Base-by-base conservation (phyloP, 2,797 vertebrate species). In the Anniella stebbinsi region DNA sequence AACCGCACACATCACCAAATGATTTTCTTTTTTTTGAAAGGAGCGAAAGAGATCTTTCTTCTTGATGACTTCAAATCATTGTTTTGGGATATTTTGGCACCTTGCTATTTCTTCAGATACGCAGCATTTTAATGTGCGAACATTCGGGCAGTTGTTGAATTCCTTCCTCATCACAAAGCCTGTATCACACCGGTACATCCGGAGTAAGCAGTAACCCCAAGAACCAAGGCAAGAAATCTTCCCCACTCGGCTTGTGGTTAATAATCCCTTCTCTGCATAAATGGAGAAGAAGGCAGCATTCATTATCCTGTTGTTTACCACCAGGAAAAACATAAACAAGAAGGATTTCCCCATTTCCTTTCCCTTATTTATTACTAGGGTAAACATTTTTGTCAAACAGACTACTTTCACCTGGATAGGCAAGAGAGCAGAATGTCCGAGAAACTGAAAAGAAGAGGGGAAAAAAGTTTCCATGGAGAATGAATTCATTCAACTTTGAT, bases 61-160 rank as follows among this genome's bases (percentile, higher is more conserved):
- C 33, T 3, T 33, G 7, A n/a, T 80, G 60, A 69, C 25, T 69
- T 69, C 30, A 69, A 28, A 8, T 33, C 28, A 69, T 69, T 69
- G 5, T 69, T 0, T 5, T 3, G 2, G n/a, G 54, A 78, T 25
- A 81, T 21, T 18, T 60, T 13, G 18, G 2, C 5, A 30, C 23
- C 15, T 82, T 13, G 12, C 36, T 60, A 66, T n/a, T 10, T 38
- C 57, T 38, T 81, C 57, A 81, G 13, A 38, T 11, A 85, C 69
- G 9, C 84, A 86, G 25, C 84, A 86, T 38, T 86, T 86, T 11
- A 86, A 69, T 3, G 69, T 73, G 4, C 69, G 84, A 33, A 1
- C 57, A 21, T 86, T 73, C 7, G 69, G 70, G 28, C 84, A 86
- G 51, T 86, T 86, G 69, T 86, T 86, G 70, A 73, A 86, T 28